phyloP scores from a whole-genome alignment of 2,888 invertebrate genomes.

The Dilophus febrilis region DNA sequence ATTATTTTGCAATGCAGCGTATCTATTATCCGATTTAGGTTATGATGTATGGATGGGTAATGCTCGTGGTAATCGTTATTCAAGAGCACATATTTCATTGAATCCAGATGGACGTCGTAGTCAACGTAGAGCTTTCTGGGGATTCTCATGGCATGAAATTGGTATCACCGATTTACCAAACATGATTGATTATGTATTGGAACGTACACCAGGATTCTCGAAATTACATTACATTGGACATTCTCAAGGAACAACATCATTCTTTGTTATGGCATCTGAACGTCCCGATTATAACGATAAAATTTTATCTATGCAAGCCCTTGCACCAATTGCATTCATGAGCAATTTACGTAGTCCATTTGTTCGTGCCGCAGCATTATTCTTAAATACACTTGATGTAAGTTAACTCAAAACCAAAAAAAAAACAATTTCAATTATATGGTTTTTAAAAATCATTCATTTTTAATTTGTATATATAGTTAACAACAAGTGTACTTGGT shows the following conservation, averaged over 20 bases:
- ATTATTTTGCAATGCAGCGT: conserved; percentile 13
- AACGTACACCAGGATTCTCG: conserved; percentile 26
- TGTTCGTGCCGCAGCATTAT: conserved; percentile 26
- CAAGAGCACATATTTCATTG: conserved; percentile 25
- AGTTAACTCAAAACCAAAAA: no score
- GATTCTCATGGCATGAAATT: conserved; percentile 40
- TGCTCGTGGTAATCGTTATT: conserved; percentile 28
- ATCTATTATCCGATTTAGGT: conserved; percentile 26
- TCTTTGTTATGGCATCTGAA: conserved; percentile 30
- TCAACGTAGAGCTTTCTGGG: conserved; percentile 15
- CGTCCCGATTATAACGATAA: conserved; percentile 32
- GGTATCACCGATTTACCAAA: conserved; percentile 40
- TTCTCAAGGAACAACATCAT: conserved; percentile 37
- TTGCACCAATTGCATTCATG: conserved; percentile 53
- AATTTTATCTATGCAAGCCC: conserved; percentile 29
- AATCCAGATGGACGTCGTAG: conserved; percentile 14
- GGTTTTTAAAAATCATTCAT: no score
- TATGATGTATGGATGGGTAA: conserved; percentile 32
- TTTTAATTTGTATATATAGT: conserved; percentile 11
- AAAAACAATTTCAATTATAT: no score
- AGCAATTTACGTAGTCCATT: conserved; percentile 33
- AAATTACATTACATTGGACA: conserved; percentile 43
- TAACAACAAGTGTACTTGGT: conserved; percentile 29
- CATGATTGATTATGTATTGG: conserved; percentile 38
- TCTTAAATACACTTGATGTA: conserved; percentile 3